These are phyloP conservation scores for Geopemphigus sp. DNA, from an alignment of 1,140 invertebrate species.

Conservation along the genomic window DNA sequence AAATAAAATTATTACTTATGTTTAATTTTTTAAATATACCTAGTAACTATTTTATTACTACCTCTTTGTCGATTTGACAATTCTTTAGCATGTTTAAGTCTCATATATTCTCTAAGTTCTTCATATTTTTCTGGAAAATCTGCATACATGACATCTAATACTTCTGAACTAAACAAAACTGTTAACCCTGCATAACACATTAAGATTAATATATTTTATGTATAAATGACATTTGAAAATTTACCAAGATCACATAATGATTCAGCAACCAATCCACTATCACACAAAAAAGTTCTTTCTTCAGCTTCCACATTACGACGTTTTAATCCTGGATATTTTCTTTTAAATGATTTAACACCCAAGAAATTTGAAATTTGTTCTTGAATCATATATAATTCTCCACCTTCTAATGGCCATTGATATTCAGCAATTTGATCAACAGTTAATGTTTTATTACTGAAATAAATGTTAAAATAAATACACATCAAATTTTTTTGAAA, in stretches of 20 bases:
- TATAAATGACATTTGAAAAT: slow-evolving; percentile 41
- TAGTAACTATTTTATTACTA: slow-evolving; percentile 35
- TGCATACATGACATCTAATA: slow-evolving; percentile 89
- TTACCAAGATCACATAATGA: slow-evolving; percentile 85
- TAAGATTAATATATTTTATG: slow-evolving; percentile 20
- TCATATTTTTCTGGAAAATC: slow-evolving; percentile 95
- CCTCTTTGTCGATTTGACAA: slow-evolving; percentile 70
- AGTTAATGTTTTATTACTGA: slow-evolving; percentile 63
- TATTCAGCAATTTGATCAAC: slow-evolving; percentile 90
- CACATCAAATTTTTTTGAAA: not conserved
- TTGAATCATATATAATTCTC: slow-evolving; percentile 80
- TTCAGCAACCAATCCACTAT: slow-evolving; percentile 82
- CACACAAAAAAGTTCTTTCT: slow-evolving; percentile 83
- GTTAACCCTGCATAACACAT: slow-evolving; percentile 69
- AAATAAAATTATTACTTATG: not conserved
- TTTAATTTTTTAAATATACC: not conserved
- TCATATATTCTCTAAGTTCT: slow-evolving; percentile 80
- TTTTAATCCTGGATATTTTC: slow-evolving; percentile 88
- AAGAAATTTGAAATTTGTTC: slow-evolving; percentile 91
- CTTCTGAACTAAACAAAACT: slow-evolving; percentile 84
- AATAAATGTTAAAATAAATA: slow-evolving; percentile 21
- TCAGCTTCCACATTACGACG: slow-evolving; percentile 82
- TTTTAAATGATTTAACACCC: slow-evolving; percentile 90
- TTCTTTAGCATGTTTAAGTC: slow-evolving; percentile 74
- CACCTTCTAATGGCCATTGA: slow-evolving; percentile 79